Evolutionary conservation across 2,888 invertebrate genomes (phyloP).

Genomic region (Timema cristinae): DNA sequence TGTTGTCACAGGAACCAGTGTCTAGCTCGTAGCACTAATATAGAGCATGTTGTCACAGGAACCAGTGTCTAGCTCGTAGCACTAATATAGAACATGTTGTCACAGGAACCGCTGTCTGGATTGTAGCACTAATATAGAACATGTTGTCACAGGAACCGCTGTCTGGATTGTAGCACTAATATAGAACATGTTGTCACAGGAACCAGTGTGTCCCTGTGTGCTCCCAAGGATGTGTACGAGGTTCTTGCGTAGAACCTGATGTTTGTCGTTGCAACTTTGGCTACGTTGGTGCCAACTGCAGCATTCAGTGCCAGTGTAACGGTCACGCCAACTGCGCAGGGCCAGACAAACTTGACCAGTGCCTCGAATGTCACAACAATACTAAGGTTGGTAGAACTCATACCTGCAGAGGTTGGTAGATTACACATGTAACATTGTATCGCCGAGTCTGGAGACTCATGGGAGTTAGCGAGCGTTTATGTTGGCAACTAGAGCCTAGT

Average conservation of each 20-base stretch:
- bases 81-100: neutral
- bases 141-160: too few species aligned
- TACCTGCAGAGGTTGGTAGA: constrained; percentile 59
- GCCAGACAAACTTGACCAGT: constrained; percentile 76
- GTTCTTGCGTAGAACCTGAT: constrained; percentile 76
- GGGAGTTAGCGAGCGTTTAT: too few species aligned
- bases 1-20: too few species aligned
- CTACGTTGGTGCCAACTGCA: constrained; percentile 91
- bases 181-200: constrained; percentile 29
- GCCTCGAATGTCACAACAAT: constrained; percentile 83
- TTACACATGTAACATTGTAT: too few species aligned
- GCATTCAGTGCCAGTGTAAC: constrained; percentile 90
- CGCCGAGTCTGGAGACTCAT: too few species aligned
- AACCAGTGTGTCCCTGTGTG: constrained; percentile 71
- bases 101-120: too few species aligned
- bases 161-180: too few species aligned
- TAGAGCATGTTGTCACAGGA: neutral
- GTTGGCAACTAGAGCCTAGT: too few species aligned
- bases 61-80: too few species aligned
- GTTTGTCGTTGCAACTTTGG: constrained; percentile 89
- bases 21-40: too few species aligned
- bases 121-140: too few species aligned
- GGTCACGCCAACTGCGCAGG: constrained; percentile 90
- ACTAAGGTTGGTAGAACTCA: constrained; percentile 77
- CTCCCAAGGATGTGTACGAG: constrained; percentile 80